Base-by-base conservation (phyloP, 1,140 invertebrate genomes). In the Pectinophora gossypiella region DNA sequence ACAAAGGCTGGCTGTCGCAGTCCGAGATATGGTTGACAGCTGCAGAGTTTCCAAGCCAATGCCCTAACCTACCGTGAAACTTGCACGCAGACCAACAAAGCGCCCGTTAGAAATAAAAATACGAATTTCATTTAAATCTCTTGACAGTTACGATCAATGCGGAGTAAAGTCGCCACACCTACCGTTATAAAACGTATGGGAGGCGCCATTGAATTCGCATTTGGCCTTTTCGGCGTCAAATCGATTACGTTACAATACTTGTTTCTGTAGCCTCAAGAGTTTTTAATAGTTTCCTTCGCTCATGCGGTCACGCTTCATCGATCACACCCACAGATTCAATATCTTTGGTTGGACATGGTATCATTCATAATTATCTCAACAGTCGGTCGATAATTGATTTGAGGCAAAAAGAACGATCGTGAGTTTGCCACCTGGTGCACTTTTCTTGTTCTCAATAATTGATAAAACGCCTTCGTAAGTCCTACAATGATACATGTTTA, bases 11-110 rank as follows among this genome's bases (percentile, higher is more conserved):
- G 56, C 65, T 71, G 72, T 74, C 71, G 64, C 64, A 61, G 65
- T 69, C 70, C 74, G 63, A 77, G 64, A 71, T 70, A 74, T 65
- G 66, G 61, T 64, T 71, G 80, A 81, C 82, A 85, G 82, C 82
- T 85, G 82, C 72, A 62, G 51, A 73, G 56, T 74, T 76, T 72
- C 61, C 67, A 53, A 72, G 52, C 69, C 63, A 71, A 51, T 59
- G 69, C 58, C 57, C 54, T 70, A 72, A 82, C 60, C 48, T 66
- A 74, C 66, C 82, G 65, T 84, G 74, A 84, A 85, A 76, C 71
- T 71, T 62, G 67, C 66, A 68, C 67, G 64, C 72, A 66, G 56
- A 67, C 56, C 57, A 51, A 82, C 76, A 82, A 82, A 76, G 70
- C 69, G 59, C 54, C 74, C 72, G 82, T 76, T 81, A 76, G 54